Evolutionary conservation across 2,888 invertebrate species (phyloP), one percentile per base, ranked within the genome.

Genomic region (Acleris literana): DNA sequence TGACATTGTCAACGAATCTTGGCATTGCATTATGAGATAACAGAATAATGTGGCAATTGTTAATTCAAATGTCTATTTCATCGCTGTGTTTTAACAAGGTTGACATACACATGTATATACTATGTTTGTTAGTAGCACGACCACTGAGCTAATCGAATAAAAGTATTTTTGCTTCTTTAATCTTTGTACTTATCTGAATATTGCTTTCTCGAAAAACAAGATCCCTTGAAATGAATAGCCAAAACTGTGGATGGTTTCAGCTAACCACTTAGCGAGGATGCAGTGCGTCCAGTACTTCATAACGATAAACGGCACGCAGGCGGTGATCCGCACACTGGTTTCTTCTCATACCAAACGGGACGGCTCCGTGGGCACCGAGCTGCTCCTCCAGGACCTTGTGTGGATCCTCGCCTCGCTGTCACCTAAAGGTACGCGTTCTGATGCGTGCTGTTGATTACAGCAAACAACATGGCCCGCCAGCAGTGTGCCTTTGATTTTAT

Each of bases 351-450:
- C 86, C 78, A 90, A 91, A 75, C 93, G 94, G 63, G 93, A 93
- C 73, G 85, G 90, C 68, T 88, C 87, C 73, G 88, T 93, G 55
- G 83, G 87, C 75, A 88, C 84, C 70, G 94, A 94, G 77, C 81
- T 92, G 69, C 87, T 94, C 75, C 79, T 94, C 74, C 93, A 94
- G 75, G 94, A 94, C 82, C 87, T 94, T 72, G 85, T 94, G 68
- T 94, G 94, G 94, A 92, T 94, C 76, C 84, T 94, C 72, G 93
- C 94, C 79, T 93, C 94, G 74, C 85, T 94, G 70, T 90, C 93
- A 22, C 90, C 93, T 46, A 91, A 86, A 93, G 94, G 94, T 93
- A 88, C 73, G 75, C 64, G 69, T 63, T 66, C 55, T 76, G 73
- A 80, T 56, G 16, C 63, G 48, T 58, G 68, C 64, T 71, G 58